Percentiles rank a stretch among this genome's conserved stretches.
Evolutionary conservation across 2,113 vertebrate species (phyloP).

Genomic region (Pheucticus melanocephalus): DNA sequence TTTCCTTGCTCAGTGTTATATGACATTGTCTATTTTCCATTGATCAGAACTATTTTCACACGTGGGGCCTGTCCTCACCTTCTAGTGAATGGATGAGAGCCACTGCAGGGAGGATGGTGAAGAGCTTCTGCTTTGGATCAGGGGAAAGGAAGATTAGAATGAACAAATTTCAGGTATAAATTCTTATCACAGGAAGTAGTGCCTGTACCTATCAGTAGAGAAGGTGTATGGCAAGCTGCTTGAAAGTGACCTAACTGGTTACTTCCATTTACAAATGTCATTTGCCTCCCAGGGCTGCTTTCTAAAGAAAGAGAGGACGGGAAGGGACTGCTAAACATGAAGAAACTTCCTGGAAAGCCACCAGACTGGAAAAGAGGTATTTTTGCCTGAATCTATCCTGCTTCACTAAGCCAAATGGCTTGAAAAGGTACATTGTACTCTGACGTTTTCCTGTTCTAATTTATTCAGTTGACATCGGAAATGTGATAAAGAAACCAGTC

Average conservation of each 20-base stretch:
- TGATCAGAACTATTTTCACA: not conserved
- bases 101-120: not conserved
- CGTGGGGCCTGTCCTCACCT: not conserved
- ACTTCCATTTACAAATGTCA: not conserved
- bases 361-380: slow-evolving; percentile 37
- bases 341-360: slow-evolving; percentile 27
- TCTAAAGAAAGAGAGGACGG: not conserved
- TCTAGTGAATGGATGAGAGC: not conserved
- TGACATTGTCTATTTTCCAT: not conserved
- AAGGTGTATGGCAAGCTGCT: not conserved
- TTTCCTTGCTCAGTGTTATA: not conserved
- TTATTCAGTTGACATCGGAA: slow-evolving; percentile 42
- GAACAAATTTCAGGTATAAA: not conserved
- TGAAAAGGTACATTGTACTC: not conserved
- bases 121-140: not conserved
- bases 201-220: not conserved
- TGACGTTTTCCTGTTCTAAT: slow-evolving; percentile 15
- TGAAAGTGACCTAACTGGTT: not conserved
- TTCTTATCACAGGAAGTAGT: not conserved
- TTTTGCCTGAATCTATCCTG: slow-evolving; percentile 23
- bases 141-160: not conserved
- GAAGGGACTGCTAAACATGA: not conserved
- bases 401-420: not conserved
- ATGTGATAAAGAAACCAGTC: slow-evolving; percentile 45
- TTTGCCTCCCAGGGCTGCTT: not conserved